A percentile compares a stretch with the other conserved stretches of the same genome.
phyloP scores from a whole-genome alignment of 1,140 invertebrate genomes.

The Psix sp. region DNA sequence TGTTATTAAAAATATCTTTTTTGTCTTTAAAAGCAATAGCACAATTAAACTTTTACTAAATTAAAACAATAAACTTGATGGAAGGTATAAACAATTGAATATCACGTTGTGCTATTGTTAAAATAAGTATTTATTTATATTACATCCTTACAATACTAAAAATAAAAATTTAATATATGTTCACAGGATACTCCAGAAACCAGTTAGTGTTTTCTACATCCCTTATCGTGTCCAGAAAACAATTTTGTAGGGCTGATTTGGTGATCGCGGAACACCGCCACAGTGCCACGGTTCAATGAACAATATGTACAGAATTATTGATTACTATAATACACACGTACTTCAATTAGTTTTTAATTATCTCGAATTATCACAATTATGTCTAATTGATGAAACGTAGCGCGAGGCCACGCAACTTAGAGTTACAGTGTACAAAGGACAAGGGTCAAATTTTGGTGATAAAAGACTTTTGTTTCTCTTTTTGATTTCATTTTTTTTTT shows the following conservation, averaged over 20 bases:
- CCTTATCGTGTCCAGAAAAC: constrained; percentile 29
- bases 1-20: neutral
- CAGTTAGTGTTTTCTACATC: constrained; percentile 52
- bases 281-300: constrained; percentile 52
- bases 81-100: neutral
- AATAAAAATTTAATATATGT: constrained; percentile 20
- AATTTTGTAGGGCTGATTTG: constrained; percentile 34
- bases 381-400: constrained; percentile 47
- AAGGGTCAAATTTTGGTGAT: constrained; percentile 44
- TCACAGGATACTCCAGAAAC: constrained; percentile 36
- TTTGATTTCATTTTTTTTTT: constrained; percentile 1
- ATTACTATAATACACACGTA: constrained; percentile 57
- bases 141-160: neutral
- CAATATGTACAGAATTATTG: constrained; percentile 59
- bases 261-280: constrained; percentile 28
- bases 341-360: constrained; percentile 58
- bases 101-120: neutral
- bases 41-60: neutral
- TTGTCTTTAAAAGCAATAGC: neutral
- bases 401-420: constrained; percentile 50
- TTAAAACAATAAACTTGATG: neutral
- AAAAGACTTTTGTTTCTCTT: constrained; percentile 4
- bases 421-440: constrained; percentile 49
- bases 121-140: neutral
- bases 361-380: constrained; percentile 45